A percentile compares a stretch with the other conserved stretches of the same genome.
Evolutionary conservation across 2,113 vertebrate species (phyloP).

Genomic region (Lonchura striata): DNA sequence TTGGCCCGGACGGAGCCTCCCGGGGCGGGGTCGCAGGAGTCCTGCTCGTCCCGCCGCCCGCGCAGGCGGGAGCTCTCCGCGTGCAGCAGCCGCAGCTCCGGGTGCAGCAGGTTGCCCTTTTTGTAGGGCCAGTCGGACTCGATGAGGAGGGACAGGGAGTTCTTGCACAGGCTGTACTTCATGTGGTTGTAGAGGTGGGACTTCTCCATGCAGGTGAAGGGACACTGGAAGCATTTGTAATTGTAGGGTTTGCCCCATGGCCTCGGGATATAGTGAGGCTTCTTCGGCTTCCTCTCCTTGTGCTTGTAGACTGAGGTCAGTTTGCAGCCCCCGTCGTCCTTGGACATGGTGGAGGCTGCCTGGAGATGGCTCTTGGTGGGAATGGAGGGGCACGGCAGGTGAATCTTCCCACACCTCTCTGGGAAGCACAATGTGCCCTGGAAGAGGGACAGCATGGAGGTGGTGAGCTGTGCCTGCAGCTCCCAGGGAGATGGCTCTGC

Average conservation of each 20-base stretch:
- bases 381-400: accelerated
- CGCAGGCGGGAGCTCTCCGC: slow-evolving; percentile 45
- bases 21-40: neutral
- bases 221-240: slow-evolving; percentile 99
- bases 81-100: slow-evolving; percentile 81
- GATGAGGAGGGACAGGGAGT: slow-evolving; percentile 93
- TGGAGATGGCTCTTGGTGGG: neutral
- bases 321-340: slow-evolving; percentile 82
- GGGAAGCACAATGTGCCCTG: slow-evolving; percentile 17
- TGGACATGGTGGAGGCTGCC: slow-evolving; percentile 80
- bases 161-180: slow-evolving; percentile 99
- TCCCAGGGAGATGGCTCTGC: neutral
- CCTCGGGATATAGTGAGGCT: slow-evolving; percentile 95
- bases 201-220: slow-evolving; percentile 99
- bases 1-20: neutral
- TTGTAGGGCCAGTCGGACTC: slow-evolving; percentile 94
- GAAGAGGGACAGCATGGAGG: neutral
- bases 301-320: slow-evolving; percentile 82
- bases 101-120: slow-evolving; percentile 82
- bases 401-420: neutral
- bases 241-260: slow-evolving; percentile 99
- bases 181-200: slow-evolving; percentile 99
- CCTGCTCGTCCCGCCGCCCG: slow-evolving; percentile 37
- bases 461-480: neutral
- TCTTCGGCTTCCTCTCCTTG: slow-evolving; percentile 95